Conservation (phyloP, 2,113 vertebrate genomes). For the Scartelaos histophorus region DNA sequence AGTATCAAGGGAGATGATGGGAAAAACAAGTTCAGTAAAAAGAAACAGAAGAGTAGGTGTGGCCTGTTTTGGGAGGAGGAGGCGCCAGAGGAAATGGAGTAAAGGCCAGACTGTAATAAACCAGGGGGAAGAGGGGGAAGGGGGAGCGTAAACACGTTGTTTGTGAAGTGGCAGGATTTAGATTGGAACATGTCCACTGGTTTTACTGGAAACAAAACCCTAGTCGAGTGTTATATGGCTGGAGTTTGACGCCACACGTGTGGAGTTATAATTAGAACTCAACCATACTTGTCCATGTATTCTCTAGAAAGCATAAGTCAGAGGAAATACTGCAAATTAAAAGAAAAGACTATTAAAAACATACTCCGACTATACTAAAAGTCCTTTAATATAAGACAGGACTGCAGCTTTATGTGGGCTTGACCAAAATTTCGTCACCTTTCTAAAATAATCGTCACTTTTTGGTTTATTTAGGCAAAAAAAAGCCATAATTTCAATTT, state of each 20-base stretch:
- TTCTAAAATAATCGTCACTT: no score
- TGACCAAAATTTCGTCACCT: no score
- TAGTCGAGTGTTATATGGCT: background rate
- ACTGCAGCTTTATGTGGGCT: background rate
- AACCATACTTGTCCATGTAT: background rate
- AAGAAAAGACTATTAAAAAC: background rate
- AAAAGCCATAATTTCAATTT: no score
- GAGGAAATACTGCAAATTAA: background rate
- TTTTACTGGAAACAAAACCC: constrained; percentile 24
- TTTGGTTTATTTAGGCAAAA: no score
- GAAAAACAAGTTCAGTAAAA: background rate
- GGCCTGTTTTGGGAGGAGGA: constrained; percentile 3
- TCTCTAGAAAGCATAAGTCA: background rate
- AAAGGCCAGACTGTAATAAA: constrained; percentile 17
- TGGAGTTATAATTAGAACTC: background rate
- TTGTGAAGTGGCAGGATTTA: constrained; percentile 25
- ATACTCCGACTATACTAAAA: no score
- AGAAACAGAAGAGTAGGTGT: constrained; percentile 20
- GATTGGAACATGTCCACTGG: background rate
- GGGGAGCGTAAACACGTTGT: constrained; percentile 65
- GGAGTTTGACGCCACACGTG: background rate
- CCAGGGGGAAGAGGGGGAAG: background rate
- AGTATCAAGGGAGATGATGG: background rate
- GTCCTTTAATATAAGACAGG: no score
- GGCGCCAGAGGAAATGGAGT: constrained; percentile 13